These are phyloP conservation scores for Haliclona indistincta DNA, from an alignment of 37 sponge, comb jelly and placozoan species.

Conservation along the genomic window DNA sequence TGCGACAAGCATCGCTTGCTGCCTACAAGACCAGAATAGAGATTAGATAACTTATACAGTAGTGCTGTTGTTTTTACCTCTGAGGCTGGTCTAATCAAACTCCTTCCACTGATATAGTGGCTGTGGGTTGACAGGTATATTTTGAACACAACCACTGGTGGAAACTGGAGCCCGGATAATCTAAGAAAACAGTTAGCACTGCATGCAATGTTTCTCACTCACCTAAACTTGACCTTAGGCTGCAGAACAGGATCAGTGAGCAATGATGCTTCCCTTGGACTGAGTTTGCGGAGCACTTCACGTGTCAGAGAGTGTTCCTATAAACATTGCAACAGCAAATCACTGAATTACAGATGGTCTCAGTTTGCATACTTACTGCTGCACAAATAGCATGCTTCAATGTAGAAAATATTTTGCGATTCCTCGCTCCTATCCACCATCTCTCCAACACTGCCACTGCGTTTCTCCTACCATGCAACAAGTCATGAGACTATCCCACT, in stretches of 20 bases:
- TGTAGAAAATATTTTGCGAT: conserved; percentile 74
- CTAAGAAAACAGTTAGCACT: conserved; percentile 8
- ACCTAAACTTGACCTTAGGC: conserved; percentile 91
- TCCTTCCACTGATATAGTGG: conserved; percentile 91
- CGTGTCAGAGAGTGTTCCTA: conserved; percentile 87
- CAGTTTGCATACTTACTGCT: conserved; percentile 76
- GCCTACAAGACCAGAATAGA: conserved; percentile 52
- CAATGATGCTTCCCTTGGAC: conserved; percentile 82
- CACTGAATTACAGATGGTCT: not conserved
- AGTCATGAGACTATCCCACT: not conserved
- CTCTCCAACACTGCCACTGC: conserved; percentile 72
- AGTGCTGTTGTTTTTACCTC: conserved; percentile 32
- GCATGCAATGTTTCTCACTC: not conserved
- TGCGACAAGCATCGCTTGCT: conserved; percentile 82
- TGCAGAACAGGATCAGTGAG: conserved; percentile 84
- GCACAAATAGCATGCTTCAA: conserved; percentile 87
- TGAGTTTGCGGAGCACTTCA: conserved; percentile 82
- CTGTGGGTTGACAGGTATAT: conserved; percentile 72
- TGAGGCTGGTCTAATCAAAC: conserved; percentile 77
- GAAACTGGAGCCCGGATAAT: conserved; percentile 88
- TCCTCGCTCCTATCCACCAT: conserved; percentile 75
- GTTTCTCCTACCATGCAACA: not conserved
- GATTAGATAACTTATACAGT: not conserved
- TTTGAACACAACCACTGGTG: conserved; percentile 92
- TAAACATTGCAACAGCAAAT: not conserved